Evolutionary conservation across 2,797 vertebrate species (phyloP).

Genomic region (Setipinna tenuifilis): DNA sequence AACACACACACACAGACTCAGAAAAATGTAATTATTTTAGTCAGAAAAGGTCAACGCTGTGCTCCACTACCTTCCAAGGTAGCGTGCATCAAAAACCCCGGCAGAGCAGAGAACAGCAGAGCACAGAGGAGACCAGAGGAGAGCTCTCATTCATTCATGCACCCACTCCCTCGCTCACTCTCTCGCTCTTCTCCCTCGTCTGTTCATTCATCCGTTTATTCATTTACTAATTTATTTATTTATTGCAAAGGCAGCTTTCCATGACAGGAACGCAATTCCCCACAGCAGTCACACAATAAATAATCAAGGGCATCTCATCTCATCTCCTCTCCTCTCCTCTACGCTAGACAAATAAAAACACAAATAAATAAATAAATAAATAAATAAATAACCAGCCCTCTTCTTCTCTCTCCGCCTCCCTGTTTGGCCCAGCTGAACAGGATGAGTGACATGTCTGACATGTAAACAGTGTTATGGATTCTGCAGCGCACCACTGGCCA

Average conservation of each 20-base stretch:
- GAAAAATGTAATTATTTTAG: background rate
- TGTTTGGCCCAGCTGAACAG: background rate
- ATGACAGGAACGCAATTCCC: constrained; percentile 19
- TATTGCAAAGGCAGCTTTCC: background rate
- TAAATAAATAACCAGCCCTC: too few species aligned
- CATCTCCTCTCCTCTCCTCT: too few species aligned
- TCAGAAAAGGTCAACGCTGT: background rate
- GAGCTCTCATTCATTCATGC: background rate
- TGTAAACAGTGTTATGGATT: background rate
- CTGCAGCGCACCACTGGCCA: background rate
- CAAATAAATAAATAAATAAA: too few species aligned
- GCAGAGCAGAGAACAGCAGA: background rate
- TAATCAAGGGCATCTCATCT: background rate
- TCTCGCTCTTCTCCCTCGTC: too few species aligned
- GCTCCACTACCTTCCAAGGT: background rate
- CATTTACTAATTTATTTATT: background rate
- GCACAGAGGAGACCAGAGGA: background rate
- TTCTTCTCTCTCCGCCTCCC: too few species aligned
- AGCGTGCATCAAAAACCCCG: background rate
- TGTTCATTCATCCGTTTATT: background rate
- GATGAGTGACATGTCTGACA: background rate
- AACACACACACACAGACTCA: constrained; percentile 9
- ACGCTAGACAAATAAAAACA: too few species aligned
- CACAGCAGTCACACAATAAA: constrained; percentile 12
- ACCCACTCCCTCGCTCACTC: too few species aligned